phyloP scores from a whole-genome alignment of 2,113 vertebrate species.

The Corvus moneduloides region DNA sequence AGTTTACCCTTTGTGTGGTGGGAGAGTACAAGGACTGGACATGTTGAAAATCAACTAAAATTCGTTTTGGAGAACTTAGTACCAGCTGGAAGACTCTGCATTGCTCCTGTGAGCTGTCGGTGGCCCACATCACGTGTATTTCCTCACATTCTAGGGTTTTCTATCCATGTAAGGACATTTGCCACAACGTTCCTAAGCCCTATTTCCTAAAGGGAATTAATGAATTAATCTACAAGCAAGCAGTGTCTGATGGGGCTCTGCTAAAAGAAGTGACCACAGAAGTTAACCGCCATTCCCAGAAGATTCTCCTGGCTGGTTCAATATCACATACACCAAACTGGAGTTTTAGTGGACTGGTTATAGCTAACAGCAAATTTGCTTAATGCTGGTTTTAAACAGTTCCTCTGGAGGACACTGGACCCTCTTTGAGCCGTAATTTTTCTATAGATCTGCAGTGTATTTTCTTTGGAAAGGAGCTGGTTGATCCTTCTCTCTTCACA shows the following conservation, averaged over 20 bases:
- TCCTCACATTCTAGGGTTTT: not conserved
- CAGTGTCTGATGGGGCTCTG: not conserved
- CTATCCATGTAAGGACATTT: rapidly evolving
- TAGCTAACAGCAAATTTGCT: not conserved
- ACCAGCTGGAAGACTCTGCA: not conserved
- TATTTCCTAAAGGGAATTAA: not conserved
- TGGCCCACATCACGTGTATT: not conserved
- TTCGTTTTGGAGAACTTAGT: not conserved
- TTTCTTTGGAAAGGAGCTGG: not conserved
- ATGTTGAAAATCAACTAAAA: not conserved
- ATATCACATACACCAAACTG: not conserved
- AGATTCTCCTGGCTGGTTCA: not conserved
- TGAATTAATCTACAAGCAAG: not conserved
- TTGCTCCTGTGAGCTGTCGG: not conserved
- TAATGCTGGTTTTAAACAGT: not conserved
- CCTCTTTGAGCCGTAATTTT: not conserved
- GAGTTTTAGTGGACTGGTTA: not conserved
- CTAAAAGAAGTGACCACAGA: not conserved
- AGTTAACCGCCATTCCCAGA: not conserved
- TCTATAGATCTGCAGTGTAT: not conserved
- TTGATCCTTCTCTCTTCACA: not conserved
- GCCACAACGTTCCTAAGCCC: not conserved
- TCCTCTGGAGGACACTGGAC: not conserved
- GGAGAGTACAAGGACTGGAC: not conserved
- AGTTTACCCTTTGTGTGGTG: not conserved